A percentile compares a stretch with the other conserved stretches of the same genome.
These are phyloP conservation scores for Micrasema longulum DNA, from an alignment of 1,140 invertebrate genomes.

Conservation along the genomic window DNA sequence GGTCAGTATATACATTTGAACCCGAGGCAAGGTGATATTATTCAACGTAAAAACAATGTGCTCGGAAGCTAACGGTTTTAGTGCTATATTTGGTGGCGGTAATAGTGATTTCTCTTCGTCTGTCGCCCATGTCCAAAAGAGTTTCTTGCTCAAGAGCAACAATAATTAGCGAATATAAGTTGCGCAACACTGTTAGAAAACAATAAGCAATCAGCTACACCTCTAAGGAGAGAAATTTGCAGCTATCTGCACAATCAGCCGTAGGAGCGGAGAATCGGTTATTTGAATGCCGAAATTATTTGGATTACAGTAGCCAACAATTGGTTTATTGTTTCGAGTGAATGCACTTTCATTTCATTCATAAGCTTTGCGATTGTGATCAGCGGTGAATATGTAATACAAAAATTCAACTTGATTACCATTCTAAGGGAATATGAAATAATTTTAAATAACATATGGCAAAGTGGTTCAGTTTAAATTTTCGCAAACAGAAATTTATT, in stretches of 20 bases:
- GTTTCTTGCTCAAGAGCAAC: slow-evolving; percentile 5
- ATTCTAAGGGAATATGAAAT: too few relatives aligned
- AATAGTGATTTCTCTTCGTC: neutral
- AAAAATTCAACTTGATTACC: too few relatives aligned
- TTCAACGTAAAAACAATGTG: too few relatives aligned
- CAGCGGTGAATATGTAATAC: neutral
- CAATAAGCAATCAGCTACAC: slow-evolving; percentile 23
- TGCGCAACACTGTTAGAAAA: slow-evolving; percentile 8
- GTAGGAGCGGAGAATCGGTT: slow-evolving; percentile 13
- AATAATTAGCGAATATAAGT: slow-evolving; percentile 18
- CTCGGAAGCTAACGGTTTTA: too few relatives aligned
- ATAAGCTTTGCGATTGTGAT: neutral
- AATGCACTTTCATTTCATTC: slow-evolving; percentile 33
- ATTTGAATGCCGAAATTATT: slow-evolving; percentile 29
- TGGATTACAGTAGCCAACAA: slow-evolving; percentile 1
- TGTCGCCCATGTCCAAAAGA: slow-evolving; percentile 1
- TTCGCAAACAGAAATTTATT: too few relatives aligned
- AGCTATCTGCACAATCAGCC: slow-evolving; percentile 20
- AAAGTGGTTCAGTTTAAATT: too few relatives aligned
- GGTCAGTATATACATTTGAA: too few relatives aligned
- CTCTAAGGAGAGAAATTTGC: slow-evolving; percentile 30
- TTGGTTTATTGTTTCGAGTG: slow-evolving; percentile 18
- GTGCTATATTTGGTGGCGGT: too few relatives aligned
- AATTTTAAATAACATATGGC: too few relatives aligned
- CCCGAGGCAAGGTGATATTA: too few relatives aligned